Evolutionary conservation across 1,140 invertebrate genomes (phyloP).

Genomic region (Pachypeltis micranthus): DNA sequence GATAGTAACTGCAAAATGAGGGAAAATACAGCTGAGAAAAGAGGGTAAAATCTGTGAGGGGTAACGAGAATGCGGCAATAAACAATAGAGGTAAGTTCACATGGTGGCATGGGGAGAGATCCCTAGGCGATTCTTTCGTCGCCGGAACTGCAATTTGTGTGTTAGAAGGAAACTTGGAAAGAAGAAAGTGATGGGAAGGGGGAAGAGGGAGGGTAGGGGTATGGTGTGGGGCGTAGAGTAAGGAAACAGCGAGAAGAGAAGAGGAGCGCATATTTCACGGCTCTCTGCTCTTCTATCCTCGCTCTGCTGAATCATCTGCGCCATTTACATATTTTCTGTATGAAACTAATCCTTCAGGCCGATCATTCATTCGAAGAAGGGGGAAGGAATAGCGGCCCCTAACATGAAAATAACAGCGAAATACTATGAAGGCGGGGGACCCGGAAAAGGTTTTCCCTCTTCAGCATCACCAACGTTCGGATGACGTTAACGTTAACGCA

Average conservation of each 20-base stretch:
- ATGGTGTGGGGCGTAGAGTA: not conserved
- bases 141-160: constrained; percentile 12
- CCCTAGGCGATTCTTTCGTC: not conserved
- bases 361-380: constrained; percentile 26
- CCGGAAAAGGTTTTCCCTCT: too few species aligned
- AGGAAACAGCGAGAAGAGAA: not conserved
- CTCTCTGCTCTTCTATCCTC: constrained; percentile 14
- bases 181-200: not conserved
- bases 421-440: too few species aligned
- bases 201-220: not conserved
- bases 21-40: too few species aligned
- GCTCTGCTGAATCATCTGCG: constrained; percentile 15
- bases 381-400: constrained; percentile 29
- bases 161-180: not conserved
- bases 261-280: constrained; percentile 14
- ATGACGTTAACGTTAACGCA: too few species aligned
- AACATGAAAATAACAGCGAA: constrained; percentile 39
- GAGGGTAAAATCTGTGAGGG: too few species aligned
- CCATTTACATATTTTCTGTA: constrained; percentile 16
- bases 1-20: too few species aligned
- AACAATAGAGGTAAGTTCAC: too few species aligned
- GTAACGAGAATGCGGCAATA: too few species aligned
- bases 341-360: constrained; percentile 10
- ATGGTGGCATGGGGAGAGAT: not conserved
- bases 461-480: too few species aligned